Evolutionary conservation across 2,888 invertebrate genomes (phyloP).

Genomic region (Nebria salina): DNA sequence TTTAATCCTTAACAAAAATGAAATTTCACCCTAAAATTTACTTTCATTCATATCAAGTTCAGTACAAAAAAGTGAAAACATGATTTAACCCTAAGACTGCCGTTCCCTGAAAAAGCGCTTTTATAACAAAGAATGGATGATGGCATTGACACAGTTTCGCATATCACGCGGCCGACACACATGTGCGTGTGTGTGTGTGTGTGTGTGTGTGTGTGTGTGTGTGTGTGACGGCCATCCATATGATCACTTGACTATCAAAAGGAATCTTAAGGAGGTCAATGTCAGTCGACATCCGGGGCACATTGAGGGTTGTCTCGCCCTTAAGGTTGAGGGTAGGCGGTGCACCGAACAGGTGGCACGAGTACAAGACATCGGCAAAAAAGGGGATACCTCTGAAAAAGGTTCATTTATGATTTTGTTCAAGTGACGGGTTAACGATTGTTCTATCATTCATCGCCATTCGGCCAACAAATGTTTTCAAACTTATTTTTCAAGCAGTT

Average conservation of each 20-base stretch:
- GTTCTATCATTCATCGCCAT: slow-evolving; percentile 35
- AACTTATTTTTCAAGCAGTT: no score
- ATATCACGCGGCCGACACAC: slow-evolving; percentile 17
- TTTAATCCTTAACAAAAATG: background rate
- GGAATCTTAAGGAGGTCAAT: slow-evolving; percentile 41
- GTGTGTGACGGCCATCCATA: slow-evolving; percentile 6
- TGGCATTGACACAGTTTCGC: slow-evolving; percentile 43
- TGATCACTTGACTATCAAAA: slow-evolving; percentile 27
- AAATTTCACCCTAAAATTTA: background rate
- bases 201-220: background rate
- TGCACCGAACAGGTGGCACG: slow-evolving; percentile 42
- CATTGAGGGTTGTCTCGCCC: slow-evolving; percentile 27
- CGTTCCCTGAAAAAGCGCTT: background rate
- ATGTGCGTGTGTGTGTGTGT: background rate
- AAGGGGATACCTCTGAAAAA: background rate
- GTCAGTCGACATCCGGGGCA: slow-evolving; percentile 32
- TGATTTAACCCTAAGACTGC: background rate
- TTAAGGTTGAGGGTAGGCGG: slow-evolving; percentile 21
- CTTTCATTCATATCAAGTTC: background rate
- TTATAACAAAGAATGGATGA: background rate
- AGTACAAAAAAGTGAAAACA: background rate
- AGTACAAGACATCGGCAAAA: slow-evolving; percentile 3
- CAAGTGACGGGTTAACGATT: slow-evolving; percentile 37
- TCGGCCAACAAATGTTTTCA: slow-evolving; percentile 15
- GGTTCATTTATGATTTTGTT: slow-evolving; percentile 10